Evolutionary conservation across 2,797 vertebrate species (phyloP).

Genomic region (Lepus townsendii): DNA sequence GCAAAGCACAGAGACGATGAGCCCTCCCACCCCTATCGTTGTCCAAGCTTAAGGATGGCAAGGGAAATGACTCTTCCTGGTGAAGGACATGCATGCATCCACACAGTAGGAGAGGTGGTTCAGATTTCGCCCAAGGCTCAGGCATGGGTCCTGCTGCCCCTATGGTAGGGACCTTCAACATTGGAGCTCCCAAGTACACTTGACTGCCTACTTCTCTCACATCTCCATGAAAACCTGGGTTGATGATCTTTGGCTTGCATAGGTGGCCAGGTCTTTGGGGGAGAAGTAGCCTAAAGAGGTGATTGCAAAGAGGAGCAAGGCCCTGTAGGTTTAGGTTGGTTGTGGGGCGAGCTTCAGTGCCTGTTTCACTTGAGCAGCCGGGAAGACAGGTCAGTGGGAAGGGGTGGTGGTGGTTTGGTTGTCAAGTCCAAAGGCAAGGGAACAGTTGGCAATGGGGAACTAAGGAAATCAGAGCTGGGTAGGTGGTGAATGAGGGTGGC

Average conservation of each 20-base stretch:
- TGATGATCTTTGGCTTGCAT: not conserved
- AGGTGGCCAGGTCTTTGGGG: not conserved
- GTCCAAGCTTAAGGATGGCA: not conserved
- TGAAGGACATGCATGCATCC: not conserved
- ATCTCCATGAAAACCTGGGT: not conserved
- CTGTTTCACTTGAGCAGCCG: not conserved
- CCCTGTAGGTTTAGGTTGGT: not conserved
- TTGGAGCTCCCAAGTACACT: not conserved
- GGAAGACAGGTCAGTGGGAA: not conserved
- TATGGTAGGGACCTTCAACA: not conserved
- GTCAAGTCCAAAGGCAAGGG: not conserved
- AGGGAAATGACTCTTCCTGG: not conserved
- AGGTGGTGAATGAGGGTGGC: not conserved
- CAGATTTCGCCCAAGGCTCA: not conserved
- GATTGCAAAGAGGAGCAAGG: not conserved
- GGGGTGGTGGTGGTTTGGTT: not conserved
- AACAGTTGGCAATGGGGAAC: not conserved
- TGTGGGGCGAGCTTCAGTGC: rapidly evolving
- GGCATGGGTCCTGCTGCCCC: not conserved
- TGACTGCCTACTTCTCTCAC: not conserved
- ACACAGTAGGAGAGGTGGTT: not conserved
- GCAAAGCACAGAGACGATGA: not conserved
- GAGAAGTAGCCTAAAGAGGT: not conserved
- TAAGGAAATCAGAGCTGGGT: not conserved
- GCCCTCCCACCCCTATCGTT: not conserved